Evolutionary conservation across 2,888 invertebrate species (phyloP), one percentile per base, ranked within the genome.

Genomic region (Epirrita christyi): DNA sequence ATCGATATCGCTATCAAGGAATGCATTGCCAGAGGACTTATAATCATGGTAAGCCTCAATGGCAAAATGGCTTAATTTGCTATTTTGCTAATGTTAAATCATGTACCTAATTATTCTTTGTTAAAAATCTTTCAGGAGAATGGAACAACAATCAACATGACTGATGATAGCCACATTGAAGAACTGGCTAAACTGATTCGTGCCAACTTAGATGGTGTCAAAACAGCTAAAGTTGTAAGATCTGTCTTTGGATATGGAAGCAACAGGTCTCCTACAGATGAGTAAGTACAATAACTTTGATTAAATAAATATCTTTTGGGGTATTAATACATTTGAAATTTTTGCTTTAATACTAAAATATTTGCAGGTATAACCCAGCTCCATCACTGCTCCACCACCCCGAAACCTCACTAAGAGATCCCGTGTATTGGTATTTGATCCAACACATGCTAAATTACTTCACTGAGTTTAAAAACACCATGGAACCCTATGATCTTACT

Each of bases 301-400:
- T 0, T 10, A 36, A n/a, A 36, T 0, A 3, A n/a, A 36, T 36
- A 36, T 11, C n/a, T 36, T 0, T 11, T 32, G 6, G 29, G 2
- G 2, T 32, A 1, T n/a, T n/a, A n/a, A n/a, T 32, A 9, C 8
- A 32, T 32, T 0, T 7, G 32, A 7, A 6, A 1, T 5, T 8
- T 32, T 32, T 9, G 9, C 32, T 11, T 2, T 36, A 38, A 14
- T 29, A n/a, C n/a, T 34, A 44, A 42, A 36, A 8, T 46, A 15
- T 50, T 42, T 78, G 44, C 78, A 91, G 91, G 57, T 87, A 86
- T 45, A 87, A 84, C 49, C 85, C 90, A 11, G 83, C 89, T 4
- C 91, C 91, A 27, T 87, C 91, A 14, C 62, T 86, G 29, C 57
- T 90, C 32, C 90, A 91, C 61, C 84, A 86, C 44, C 83, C 89